These are phyloP conservation scores for Heteronetta atricapilla DNA, from an alignment of 2,113 vertebrate species.

Conservation along the genomic window DNA sequence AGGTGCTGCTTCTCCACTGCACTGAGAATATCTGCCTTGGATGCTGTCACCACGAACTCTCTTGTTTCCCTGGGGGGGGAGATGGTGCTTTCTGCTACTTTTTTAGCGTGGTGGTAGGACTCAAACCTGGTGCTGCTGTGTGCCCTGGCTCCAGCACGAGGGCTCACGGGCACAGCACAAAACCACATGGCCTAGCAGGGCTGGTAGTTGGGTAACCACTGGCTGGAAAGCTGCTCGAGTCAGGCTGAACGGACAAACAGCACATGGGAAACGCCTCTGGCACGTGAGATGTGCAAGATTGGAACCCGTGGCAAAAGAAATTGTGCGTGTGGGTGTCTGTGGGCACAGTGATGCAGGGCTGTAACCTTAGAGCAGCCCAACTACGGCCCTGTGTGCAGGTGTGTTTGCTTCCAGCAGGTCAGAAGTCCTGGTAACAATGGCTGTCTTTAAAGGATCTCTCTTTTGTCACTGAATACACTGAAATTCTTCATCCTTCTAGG, in stretches of 20 bases:
- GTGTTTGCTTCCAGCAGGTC: not conserved
- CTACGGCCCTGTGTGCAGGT: not conserved
- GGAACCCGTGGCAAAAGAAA: not conserved
- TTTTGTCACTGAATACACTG: not conserved
- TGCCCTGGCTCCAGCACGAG: not conserved
- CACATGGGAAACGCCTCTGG: slow-evolving; percentile 20
- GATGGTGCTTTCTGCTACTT: not conserved
- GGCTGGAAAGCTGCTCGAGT: slow-evolving; percentile 11
- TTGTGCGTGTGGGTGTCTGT: not conserved
- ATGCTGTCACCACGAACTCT: not conserved
- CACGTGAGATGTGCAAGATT: not conserved
- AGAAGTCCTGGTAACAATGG: not conserved
- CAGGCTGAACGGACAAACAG: not conserved
- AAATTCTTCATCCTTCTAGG: not conserved
- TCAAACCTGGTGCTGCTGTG: not conserved
- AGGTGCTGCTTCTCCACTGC: not conserved
- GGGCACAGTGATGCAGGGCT: not conserved
- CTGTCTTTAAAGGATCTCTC: not conserved
- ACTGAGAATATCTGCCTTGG: not conserved
- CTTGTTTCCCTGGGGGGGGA: not conserved
- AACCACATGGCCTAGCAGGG: slow-evolving; percentile 10
- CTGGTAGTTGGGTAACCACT: not conserved
- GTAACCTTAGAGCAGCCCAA: not conserved
- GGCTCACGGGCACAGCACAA: not conserved
- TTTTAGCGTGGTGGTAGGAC: not conserved